A percentile compares a stretch with the other conserved stretches of the same genome.
phyloP scores from a whole-genome alignment of 2,797 vertebrate species.

The Poeciliopsis paucimaculata region DNA sequence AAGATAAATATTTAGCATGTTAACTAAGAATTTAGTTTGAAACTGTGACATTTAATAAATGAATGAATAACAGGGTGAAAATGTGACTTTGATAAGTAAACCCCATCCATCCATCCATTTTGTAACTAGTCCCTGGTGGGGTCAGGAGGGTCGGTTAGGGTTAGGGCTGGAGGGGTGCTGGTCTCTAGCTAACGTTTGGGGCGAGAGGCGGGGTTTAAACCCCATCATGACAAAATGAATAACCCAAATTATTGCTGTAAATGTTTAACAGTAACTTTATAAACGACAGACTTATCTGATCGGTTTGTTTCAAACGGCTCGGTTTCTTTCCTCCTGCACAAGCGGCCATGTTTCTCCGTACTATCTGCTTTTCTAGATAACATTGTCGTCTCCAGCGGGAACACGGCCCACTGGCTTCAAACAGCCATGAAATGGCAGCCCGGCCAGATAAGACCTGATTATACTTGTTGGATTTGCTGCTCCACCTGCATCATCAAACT shows the following conservation, averaged over 20 bases:
- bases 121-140: too few species aligned
- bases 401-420: conserved; percentile 85
- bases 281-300: neutral
- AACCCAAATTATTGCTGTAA: neutral
- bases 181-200: too few species aligned
- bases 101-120: too few species aligned
- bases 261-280: neutral
- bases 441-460: conserved; percentile 81
- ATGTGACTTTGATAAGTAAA: too few species aligned
- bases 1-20: too few species aligned
- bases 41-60: too few species aligned
- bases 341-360: conserved; percentile 12
- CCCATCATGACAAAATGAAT: too few species aligned
- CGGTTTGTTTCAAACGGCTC: neutral
- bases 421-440: conserved; percentile 81
- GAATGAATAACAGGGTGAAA: too few species aligned
- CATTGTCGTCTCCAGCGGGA: conserved; percentile 61
- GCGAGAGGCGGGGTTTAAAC: too few species aligned
- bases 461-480: conserved; percentile 74
- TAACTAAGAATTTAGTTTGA: too few species aligned
- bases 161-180: too few species aligned
- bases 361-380: conserved; percentile 63
- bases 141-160: too few species aligned
- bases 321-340: neutral
- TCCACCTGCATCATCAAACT: conserved; percentile 68